Conservation (phyloP, 2,113 vertebrate genomes). For the rabbit (Oryctolagus cuniculus) region mOryCun1.1 NC_091432.1:2585001-2585500, state of each 20-base stretch:
- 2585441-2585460: rapidly evolving
- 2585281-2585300: rapidly evolving
- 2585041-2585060: constrained; percentile 59
- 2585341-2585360: neutral
- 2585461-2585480: neutral
- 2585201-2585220: rapidly evolving
- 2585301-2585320: rapidly evolving
- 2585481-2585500: neutral
- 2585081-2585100: constrained; percentile 53
- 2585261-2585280: neutral
- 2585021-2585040: constrained; percentile 79
- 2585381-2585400: neutral
- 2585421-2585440: neutral
- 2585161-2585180: neutral
- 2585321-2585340: too few relatives aligned
- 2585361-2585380: rapidly evolving
- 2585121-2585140: neutral
- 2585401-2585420: neutral
- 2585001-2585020: constrained; percentile 69
- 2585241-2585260: too few relatives aligned
- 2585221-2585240: neutral
- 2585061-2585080: constrained; percentile 52
- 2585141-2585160: neutral
- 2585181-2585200: neutral
- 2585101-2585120: neutral